Base-by-base conservation (phyloP, 1,140 invertebrate genomes). In the Sarcophaga peregrina region DNA sequence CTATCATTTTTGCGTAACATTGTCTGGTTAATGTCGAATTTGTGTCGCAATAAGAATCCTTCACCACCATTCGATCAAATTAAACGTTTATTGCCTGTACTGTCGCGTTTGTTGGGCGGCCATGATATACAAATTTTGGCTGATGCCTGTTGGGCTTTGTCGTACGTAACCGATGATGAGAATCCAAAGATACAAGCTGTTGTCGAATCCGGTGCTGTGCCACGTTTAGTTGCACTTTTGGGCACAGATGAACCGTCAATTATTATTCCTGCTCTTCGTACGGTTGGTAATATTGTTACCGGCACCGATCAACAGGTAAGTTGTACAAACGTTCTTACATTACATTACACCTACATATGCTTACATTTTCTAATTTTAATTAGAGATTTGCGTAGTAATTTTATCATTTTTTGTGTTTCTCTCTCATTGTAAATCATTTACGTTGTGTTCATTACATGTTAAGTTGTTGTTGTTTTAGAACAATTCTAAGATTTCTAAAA, bases 121-220 rank as follows among this genome's bases (percentile, higher is more conserved):
- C 86, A 89, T 0, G 96, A 97, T 90, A 92, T 94, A 89, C 95
- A 96, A 89, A 93, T 97, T 10, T 88, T 96, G 86, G 95, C 97
- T 76, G 98, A 99, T 91, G 94, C 97, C 9, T 98, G 98, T 87
- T 99, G 98, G 98, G 97, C 98, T 0, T 91, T 99, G 17, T 99
- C 98, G 0, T 99, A 99, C 89, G 91, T 99, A 6, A 98, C 97
- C 5, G 98, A 99, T 91, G 97, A 97, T 4, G 94, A 95, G 0
- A 98, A 98, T 90, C 95, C 97, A 47, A 97, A 97, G 88, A 99
- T 99, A 86, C 97, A 96, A 90, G 93, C 93, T 1, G 95, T 97
- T 1, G 92, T 97, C 8, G 93, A 94, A 45, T 91, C 93, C 10
- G 93, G 94, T 13, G 92, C 96, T 58, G 94, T 99, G 20, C 93